Evolutionary conservation across 1,140 invertebrate genomes (phyloP), one percentile per base, ranked within the genome.

Genomic region (Holotrichia oblita): DNA sequence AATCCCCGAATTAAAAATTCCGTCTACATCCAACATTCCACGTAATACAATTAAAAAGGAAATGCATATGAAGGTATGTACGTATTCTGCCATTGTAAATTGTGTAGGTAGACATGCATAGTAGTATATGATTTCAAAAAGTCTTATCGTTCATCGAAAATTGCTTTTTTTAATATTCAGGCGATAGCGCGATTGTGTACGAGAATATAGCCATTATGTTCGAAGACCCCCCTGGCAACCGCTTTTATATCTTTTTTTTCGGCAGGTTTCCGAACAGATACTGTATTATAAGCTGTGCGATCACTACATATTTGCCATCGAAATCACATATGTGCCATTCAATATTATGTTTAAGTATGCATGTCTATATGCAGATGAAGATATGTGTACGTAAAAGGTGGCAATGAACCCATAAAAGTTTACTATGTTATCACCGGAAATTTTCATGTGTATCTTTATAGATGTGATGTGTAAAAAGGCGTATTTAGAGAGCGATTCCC

Each of bases 31-130:
- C 48, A 55, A 17, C 48, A 55, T 55, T 55, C 48, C 17, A 55
- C 48, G 48, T 55, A 55, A 55, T 55, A 55, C 48, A 55, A 55
- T 55, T 55, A 55, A 55, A 55, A 55, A 55, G 48, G 48, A 55
- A 55, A 55, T 55, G 48, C 48, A 55, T 55, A 55, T 3, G 0
- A 34, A 34, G 2, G 27, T 34, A 34, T 48, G 14, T 55, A 55
- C 48, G 48, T 14, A 55, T 55, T 55, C 48, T 14, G 48, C 17
- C 48, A 55, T 55, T 17, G 48, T 0, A 6, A 6, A 17, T 14
- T 17, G 48, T 3, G 14, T 6, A 44, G 42, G 42, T 55, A 55
- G n/a, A 55, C 48, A 55, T 55, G 27, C 48, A 55, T 55, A 14
- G 17, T 17, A 17, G 14, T 55, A 55, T 17, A 17, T 55, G 14